Evolutionary conservation across 2,888 invertebrate genomes (phyloP), one percentile per base, ranked within the genome.

Genomic region (Andrena praecox): DNA sequence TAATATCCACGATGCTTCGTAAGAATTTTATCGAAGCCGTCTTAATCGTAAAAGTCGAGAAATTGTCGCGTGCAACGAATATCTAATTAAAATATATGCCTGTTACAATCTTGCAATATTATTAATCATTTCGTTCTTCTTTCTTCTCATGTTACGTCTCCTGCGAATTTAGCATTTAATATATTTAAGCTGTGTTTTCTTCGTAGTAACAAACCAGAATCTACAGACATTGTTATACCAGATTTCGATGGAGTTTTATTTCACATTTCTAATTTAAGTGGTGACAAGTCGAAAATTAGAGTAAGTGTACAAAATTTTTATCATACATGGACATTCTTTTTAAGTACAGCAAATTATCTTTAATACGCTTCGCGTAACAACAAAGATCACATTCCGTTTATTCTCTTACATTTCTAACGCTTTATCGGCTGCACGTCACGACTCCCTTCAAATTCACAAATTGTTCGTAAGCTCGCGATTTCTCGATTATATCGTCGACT

Each of bases 241-340:
- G 99, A 99, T 95, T 99, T 99, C 95, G 99, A 99, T 96, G 99
- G 99, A 91, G 99, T 99, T 85, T 95, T 99, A 89, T 99, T 99
- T 95, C 99, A 99, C 95, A 97, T 99, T 95, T 99, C 99, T 85
- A 99, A 99, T 96, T 96, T 98, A 92, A 97, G 98, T 95, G 97
- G 97, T 92, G 99, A 99, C 95, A 99, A 99, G 96, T 97, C 97
- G 92, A 99, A 99, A 97, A 97, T 99, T 95, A 97, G 98, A 96
- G 99, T 99, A 95, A 96, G 97, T 94, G 48, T 60, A 7, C 2
- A 33, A 48, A 54, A 29, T 3, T 27, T 33, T 29, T 5, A 3
- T 7, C 10, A 52, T 16, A n/a, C 24, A 56, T 24, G 42, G 12
- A 62, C 2, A 35, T 7, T 2, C 6, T 71, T 48, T 6, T 1